phyloP scores from a whole-genome alignment of 2,797 vertebrate species.

The Anguilla pacifica region DNA sequence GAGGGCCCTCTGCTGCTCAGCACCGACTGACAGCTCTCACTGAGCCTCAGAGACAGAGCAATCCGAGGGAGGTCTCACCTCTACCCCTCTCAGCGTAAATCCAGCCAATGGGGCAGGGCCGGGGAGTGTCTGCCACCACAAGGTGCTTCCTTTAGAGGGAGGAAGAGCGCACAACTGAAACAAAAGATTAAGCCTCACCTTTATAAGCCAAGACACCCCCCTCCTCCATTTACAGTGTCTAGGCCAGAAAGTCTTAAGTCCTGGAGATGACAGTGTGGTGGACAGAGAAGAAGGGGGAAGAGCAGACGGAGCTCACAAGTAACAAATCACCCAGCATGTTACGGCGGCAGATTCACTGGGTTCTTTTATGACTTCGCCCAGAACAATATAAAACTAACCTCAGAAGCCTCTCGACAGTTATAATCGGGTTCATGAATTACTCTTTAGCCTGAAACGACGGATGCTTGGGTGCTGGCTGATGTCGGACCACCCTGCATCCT shows the following conservation, averaged over 20 bases:
- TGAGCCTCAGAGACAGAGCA: neutral
- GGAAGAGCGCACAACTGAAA: neutral
- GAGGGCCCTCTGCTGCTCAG: neutral
- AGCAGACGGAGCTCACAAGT: constrained; percentile 27
- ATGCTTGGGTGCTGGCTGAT: constrained; percentile 21
- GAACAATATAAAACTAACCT: neutral
- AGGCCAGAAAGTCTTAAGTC: neutral
- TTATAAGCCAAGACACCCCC: neutral
- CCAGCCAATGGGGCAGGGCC: neutral
- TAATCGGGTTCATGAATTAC: constrained; percentile 29
- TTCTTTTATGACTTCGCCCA: neutral
- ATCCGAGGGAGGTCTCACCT: neutral
- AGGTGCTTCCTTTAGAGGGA: neutral
- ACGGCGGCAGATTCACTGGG: constrained; percentile 4
- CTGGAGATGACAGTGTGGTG: neutral
- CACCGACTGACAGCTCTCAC: no score
- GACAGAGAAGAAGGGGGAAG: constrained; percentile 13
- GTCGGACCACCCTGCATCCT: constrained; percentile 38
- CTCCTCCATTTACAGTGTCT: neutral
- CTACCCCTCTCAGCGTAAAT: neutral
- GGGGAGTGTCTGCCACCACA: neutral
- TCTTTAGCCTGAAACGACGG: constrained; percentile 7
- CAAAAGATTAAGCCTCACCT: neutral
- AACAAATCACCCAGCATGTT: constrained; percentile 29
- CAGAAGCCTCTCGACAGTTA: neutral